Evolutionary conservation across 1,140 invertebrate genomes (phyloP).

Genomic region (Portunus trituberculatus): DNA sequence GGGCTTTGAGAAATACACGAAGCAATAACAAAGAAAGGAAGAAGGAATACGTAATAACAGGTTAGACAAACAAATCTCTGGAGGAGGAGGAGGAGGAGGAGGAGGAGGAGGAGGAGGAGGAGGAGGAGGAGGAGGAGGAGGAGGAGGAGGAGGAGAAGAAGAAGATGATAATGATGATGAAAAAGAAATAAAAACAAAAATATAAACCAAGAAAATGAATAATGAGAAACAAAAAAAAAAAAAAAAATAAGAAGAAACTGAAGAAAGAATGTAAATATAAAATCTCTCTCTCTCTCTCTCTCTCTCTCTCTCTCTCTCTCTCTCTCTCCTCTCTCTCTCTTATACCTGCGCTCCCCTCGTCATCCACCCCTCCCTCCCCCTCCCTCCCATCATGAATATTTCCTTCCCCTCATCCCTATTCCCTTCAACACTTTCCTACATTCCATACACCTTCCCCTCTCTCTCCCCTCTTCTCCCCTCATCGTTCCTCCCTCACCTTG

Average conservation of each 20-base stretch:
- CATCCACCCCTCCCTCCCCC: no score
- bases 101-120: neutral
- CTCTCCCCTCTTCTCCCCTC: neutral
- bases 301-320: neutral
- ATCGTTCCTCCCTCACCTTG: neutral
- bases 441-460: no score
- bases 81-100: neutral
- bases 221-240: neutral
- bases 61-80: neutral
- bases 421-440: no score
- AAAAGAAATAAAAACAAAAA: neutral
- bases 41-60: no score
- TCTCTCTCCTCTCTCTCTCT: no score
- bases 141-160: neutral
- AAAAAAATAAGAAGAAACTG: neutral
- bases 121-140: neutral
- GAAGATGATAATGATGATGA: neutral
- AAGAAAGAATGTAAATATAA: no score
- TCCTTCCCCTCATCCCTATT: no score
- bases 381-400: no score
- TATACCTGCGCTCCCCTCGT: no score
- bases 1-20: no score
- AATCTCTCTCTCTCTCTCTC: neutral
- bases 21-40: neutral
- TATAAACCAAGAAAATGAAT: slow-evolving; percentile 4